phyloP scores from a whole-genome alignment of 2,888 invertebrate genomes.

The Rhagonycha fulva region DNA sequence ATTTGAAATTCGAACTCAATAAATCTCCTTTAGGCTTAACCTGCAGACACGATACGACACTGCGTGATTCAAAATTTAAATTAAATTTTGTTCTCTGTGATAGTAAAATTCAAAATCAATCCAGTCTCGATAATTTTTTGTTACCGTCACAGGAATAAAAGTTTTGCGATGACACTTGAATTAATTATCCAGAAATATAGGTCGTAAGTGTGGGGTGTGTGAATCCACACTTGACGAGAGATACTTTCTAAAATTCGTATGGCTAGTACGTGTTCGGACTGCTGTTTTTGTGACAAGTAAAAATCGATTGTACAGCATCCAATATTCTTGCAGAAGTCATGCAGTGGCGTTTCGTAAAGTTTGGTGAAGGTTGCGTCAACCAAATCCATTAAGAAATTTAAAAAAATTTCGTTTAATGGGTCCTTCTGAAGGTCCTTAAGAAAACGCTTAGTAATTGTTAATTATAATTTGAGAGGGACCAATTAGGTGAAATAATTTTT shows the following conservation, averaged over 20 bases:
- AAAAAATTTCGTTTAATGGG: too few species aligned
- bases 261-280: neutral
- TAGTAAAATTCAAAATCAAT: neutral
- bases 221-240: neutral
- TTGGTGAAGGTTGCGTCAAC: too few species aligned
- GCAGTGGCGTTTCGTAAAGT: constrained; percentile 9
- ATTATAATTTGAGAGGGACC: too few species aligned
- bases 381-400: too few species aligned
- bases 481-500: too few species aligned
- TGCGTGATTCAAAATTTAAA: neutral
- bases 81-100: neutral
- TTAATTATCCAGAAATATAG: neutral
- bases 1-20: neutral
- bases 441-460: too few species aligned
- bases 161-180: neutral
- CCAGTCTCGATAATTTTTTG: neutral
- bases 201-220: neutral
- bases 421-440: too few species aligned
- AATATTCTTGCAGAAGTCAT: constrained; percentile 16
- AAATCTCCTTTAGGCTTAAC: neutral
- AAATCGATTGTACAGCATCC: neutral
- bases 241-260: neutral
- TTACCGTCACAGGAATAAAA: neutral
- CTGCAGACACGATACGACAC: neutral
- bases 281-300: neutral